Evolutionary conservation across 2,113 vertebrate species (phyloP), one percentile per base, ranked within the genome.

Genomic region (Theristicus caerulescens): DNA sequence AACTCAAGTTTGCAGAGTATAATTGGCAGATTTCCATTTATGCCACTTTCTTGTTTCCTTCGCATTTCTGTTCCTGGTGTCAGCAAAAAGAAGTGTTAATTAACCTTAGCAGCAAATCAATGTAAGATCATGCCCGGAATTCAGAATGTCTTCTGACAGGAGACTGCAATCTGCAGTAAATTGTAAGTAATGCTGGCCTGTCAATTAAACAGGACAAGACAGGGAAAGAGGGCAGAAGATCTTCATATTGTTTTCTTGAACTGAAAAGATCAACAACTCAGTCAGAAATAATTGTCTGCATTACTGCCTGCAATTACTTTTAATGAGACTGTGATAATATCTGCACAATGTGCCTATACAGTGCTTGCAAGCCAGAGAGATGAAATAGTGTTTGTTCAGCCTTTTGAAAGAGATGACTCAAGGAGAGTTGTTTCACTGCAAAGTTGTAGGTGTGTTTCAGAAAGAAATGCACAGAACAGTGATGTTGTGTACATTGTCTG

Each of bases 231-330:
- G 84, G 70, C 84, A 94, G 83, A 91, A 90, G 94, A 91, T 84
- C 76, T 96, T 97, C 90, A 72, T 97, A 89, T 58, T 82, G 88
- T 97, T 97, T 97, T 52, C 92, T 97, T 94, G 93, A 97, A 95
- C 80, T 91, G 82, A 93, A 94, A 96, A 94, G 88, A 95, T 95
- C 96, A 97, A 96, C 95, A 94, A 61, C 58, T 93, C 78, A 96
- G 94, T 93, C 95, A 96, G 93, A 97, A 96, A 95, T 94, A 97
- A 97, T 96, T 95, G 74, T 83, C 94, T 93, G 82, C 85, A 84
- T 97, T 93, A 93, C 94, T 89, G 82, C 85, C 90, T 95, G 91
- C 93, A 90, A 93, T 93, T 97, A 83, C 94, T 96, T 94, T 88
- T 97, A 96, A 96, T 93, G 96, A 90, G 95, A 79, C 77, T 93